phyloP scores from a whole-genome alignment of 1,140 invertebrate genomes.

The Bicyclus anynana region DNA sequence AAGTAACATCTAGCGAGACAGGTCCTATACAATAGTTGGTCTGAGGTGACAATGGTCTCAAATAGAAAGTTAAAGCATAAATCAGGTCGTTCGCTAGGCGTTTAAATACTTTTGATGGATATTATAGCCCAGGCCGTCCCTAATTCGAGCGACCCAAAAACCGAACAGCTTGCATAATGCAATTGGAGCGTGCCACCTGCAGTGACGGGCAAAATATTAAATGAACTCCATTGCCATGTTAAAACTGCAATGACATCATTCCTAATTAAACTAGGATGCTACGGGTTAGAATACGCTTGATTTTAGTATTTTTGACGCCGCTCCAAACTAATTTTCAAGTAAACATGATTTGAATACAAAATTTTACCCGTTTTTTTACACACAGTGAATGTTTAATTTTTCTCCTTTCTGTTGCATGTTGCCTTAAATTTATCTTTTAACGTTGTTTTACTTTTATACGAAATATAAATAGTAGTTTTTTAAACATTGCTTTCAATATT shows the following conservation, averaged over 20 bases:
- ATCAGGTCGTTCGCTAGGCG: neutral
- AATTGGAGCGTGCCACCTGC: slow-evolving; percentile 59
- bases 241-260: slow-evolving; percentile 24
- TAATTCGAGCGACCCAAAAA: slow-evolving; percentile 61
- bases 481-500: no score
- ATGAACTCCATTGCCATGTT: slow-evolving; percentile 27
- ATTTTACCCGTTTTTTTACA: neutral
- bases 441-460: neutral
- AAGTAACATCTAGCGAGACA: no score
- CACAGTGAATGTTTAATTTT: neutral
- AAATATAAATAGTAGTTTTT: no score
- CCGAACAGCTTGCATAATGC: slow-evolving; percentile 56
- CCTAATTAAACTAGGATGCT: slow-evolving; percentile 25
- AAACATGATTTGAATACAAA: slow-evolving; percentile 1
- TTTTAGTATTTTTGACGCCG: neutral
- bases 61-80: neutral
- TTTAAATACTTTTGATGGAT: slow-evolving; percentile 19
- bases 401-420: neutral
- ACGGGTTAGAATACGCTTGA: neutral
- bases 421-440: neutral
- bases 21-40: no score
- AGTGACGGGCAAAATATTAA: slow-evolving; percentile 39
- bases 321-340: neutral
- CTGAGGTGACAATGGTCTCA: no score
- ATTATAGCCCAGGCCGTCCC: slow-evolving; percentile 36